Evolutionary conservation across 2,888 invertebrate species (phyloP).

Genomic region (Priocnemis perturbator): DNA sequence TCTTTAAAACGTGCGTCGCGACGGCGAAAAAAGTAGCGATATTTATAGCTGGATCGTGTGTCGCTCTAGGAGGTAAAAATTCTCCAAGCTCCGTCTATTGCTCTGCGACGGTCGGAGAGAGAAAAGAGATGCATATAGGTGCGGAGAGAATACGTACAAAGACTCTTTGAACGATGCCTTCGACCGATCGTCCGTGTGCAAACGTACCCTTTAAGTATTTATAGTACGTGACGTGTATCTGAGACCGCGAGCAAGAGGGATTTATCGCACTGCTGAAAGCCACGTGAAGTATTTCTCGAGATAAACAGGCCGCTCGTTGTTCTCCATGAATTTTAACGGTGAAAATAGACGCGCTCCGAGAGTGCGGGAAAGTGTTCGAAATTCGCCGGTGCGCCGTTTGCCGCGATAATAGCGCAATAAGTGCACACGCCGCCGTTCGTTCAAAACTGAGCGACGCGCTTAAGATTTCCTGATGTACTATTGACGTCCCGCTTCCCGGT

Average conservation of each 20-base stretch:
- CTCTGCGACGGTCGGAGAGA: slow-evolving; percentile 18
- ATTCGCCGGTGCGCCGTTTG: neutral
- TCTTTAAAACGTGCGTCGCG: neutral
- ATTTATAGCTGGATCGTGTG: no score
- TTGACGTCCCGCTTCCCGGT: no score
- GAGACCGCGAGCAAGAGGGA: slow-evolving; percentile 43
- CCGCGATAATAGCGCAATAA: slow-evolving; percentile 1
- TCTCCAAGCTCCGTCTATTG: no score
- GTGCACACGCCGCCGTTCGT: no score
- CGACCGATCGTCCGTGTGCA: slow-evolving; percentile 46
- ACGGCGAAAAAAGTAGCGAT: no score
- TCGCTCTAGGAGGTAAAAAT: no score
- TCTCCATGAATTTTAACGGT: slow-evolving; percentile 42
- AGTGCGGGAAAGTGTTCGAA: slow-evolving; percentile 11
- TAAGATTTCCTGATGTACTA: no score
- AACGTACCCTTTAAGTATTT: slow-evolving; percentile 50
- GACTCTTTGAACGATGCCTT: slow-evolving; percentile 38
- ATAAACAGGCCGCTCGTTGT: slow-evolving; percentile 47
- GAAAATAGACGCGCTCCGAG: slow-evolving; percentile 30
- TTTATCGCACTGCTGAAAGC: slow-evolving; percentile 55
- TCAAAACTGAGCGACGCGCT: no score
- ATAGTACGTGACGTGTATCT: slow-evolving; percentile 52
- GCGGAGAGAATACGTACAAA: slow-evolving; percentile 31
- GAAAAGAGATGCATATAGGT: no score
- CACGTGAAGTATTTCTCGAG: slow-evolving; percentile 48